Conservation (phyloP, 2,888 invertebrate genomes). For the Cheiracanthium punctorium region DNA sequence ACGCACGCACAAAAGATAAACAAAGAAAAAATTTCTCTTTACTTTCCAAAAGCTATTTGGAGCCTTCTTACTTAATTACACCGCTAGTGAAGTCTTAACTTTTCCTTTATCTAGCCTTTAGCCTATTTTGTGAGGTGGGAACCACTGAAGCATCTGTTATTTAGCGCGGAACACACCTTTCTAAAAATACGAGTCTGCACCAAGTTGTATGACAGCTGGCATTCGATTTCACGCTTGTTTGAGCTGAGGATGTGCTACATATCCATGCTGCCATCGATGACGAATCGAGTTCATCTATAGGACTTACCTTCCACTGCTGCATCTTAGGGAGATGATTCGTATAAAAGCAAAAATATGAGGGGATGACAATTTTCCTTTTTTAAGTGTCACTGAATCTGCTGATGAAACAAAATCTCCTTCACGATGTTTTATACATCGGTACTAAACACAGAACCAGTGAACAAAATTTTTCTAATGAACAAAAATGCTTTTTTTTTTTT, state of each 20-base stretch:
- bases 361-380: too few relatives aligned
- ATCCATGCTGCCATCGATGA: conserved; percentile 52
- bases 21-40: conserved; percentile 35
- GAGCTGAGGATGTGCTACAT: conserved; percentile 61
- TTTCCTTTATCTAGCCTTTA: conserved; percentile 41
- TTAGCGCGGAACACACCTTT: conserved; percentile 65
- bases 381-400: too few relatives aligned
- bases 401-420: too few relatives aligned
- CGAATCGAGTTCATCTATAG: conserved; percentile 49
- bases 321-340: too few relatives aligned
- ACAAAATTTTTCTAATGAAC: too few relatives aligned
- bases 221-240: conserved; percentile 44
- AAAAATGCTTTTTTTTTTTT: too few relatives aligned
- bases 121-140: conserved; percentile 57
- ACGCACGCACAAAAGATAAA: neutral
- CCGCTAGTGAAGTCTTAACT: conserved; percentile 28
- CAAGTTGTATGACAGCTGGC: conserved; percentile 54
- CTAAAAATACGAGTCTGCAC: conserved; percentile 56
- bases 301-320: neutral
- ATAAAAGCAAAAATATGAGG: too few relatives aligned
- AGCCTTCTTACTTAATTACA: conserved; percentile 44
- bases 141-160: conserved; percentile 49
- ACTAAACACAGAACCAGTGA: too few relatives aligned
- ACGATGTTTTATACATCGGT: too few relatives aligned
- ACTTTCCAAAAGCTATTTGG: conserved; percentile 36